Percentiles rank a stretch among this genome's conserved stretches.
Conservation (phyloP, 2,888 invertebrate species). For the Xiphydria camelus region DNA sequence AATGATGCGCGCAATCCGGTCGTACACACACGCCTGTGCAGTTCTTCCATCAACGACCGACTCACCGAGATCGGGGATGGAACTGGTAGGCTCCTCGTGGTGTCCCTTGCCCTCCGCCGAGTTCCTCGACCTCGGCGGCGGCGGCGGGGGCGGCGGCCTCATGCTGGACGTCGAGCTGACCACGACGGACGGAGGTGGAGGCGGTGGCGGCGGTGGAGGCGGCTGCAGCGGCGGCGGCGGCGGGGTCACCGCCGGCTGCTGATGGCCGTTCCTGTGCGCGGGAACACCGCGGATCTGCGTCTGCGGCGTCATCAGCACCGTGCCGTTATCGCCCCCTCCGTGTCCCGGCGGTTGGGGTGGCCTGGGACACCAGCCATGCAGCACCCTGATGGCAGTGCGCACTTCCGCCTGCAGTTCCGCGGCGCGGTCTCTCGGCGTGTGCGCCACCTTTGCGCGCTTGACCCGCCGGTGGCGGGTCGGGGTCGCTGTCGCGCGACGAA, state of each 20-base stretch:
- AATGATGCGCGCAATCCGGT: no score
- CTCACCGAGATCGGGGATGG: slow-evolving; percentile 87
- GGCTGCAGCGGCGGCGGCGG: slow-evolving; percentile 17
- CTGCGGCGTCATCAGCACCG: slow-evolving; percentile 55
- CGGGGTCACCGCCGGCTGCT: slow-evolving; percentile 22
- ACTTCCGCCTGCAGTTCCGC: slow-evolving; percentile 54
- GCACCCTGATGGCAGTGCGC: slow-evolving; percentile 52
- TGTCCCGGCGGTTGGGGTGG: slow-evolving; percentile 53
- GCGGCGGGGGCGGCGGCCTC: slow-evolving; percentile 59
- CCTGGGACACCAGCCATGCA: slow-evolving; percentile 55
- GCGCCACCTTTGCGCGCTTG: slow-evolving; percentile 47
- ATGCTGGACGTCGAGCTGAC: slow-evolving; percentile 66
- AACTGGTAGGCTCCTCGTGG: slow-evolving; percentile 83
- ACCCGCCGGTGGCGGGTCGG: slow-evolving; percentile 29
- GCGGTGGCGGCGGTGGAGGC: slow-evolving; percentile 18
- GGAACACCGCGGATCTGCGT: slow-evolving; percentile 41
- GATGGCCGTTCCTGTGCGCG: slow-evolving; percentile 24
- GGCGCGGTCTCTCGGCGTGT: slow-evolving; percentile 49
- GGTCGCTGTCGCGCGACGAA: no score
- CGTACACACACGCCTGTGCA: no score
- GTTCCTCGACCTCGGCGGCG: slow-evolving; percentile 60
- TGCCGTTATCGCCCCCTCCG: slow-evolving; percentile 59
- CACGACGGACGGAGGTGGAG: slow-evolving; percentile 49
- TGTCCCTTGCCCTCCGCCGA: slow-evolving; percentile 60
- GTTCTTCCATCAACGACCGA: no score